These are phyloP conservation scores for Syngnathus floridae DNA, from an alignment of 2,113 vertebrate genomes.

Conservation along the genomic window DNA sequence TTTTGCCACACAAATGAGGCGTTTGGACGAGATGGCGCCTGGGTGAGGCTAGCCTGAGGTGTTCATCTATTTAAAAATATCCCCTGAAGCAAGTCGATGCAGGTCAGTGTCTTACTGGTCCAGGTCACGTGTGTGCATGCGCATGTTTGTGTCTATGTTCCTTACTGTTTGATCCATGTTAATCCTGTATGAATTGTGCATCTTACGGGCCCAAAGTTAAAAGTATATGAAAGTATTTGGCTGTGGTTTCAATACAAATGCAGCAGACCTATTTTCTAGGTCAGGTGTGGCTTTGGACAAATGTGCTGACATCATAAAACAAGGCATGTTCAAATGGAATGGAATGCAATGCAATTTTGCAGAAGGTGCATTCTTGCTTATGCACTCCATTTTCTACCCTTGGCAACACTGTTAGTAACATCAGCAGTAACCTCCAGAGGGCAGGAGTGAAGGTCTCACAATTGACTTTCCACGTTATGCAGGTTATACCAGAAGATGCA, in stretches of 20 bases:
- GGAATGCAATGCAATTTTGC: background rate
- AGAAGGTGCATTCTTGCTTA: background rate
- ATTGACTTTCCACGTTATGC: too few relatives aligned
- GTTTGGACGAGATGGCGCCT: slow-evolving; percentile 4
- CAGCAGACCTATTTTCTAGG: background rate
- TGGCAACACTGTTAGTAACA: too few relatives aligned
- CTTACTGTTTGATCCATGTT: slow-evolving; percentile 18
- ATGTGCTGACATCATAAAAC: background rate
- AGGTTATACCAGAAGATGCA: too few relatives aligned
- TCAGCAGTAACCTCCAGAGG: too few relatives aligned
- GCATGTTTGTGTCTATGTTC: slow-evolving; percentile 4
- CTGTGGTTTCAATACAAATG: slow-evolving; percentile 2
- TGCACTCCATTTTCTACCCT: background rate
- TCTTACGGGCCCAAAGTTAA: slow-evolving; percentile 17
- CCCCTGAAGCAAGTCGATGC: background rate
- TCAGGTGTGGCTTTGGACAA: background rate
- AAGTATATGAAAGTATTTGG: slow-evolving; percentile 7
- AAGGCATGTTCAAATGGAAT: background rate
- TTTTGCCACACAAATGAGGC: background rate
- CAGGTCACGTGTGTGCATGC: slow-evolving; percentile 14
- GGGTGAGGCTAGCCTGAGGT: background rate
- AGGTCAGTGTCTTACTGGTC: slow-evolving; percentile 33
- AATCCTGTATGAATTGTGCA: slow-evolving; percentile 25
- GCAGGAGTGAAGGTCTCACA: too few relatives aligned
- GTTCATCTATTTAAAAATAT: slow-evolving; percentile 35